Conservation (phyloP, 2,888 invertebrate species). For the Lasioglossum villosulum region DNA sequence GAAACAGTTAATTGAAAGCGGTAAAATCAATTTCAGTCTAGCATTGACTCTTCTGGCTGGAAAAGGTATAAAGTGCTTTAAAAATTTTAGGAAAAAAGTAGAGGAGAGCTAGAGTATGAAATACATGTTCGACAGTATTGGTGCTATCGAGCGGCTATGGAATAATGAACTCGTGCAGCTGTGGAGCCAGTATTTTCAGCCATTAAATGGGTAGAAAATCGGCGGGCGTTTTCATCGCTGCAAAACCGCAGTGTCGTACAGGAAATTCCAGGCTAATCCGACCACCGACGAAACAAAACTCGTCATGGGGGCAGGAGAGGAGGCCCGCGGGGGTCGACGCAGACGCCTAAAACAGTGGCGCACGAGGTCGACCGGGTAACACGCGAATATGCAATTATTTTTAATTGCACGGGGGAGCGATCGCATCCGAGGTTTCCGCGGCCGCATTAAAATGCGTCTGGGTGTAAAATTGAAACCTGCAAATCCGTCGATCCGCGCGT, state of each 20-base stretch:
- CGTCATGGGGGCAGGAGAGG: not conserved
- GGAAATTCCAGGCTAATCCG: conserved; percentile 38
- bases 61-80: not conserved
- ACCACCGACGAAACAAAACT: conserved; percentile 54
- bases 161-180: conserved; percentile 2
- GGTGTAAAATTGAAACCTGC: conserved; percentile 72
- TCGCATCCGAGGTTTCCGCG: conserved; percentile 65
- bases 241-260: conserved; percentile 11
- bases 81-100: not conserved
- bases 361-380: conserved; percentile 34
- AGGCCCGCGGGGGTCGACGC: not conserved
- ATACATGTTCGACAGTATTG: not conserved
- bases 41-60: not conserved
- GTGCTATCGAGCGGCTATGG: not conserved
- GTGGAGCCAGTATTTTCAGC: not conserved
- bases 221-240: conserved; percentile 9
- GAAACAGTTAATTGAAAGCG: not conserved
- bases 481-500: conserved; percentile 44
- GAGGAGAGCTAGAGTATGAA: not conserved
- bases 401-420: conserved; percentile 68
- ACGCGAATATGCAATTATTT: conserved; percentile 71
- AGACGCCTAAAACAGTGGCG: conserved; percentile 13
- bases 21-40: not conserved
- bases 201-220: conserved; percentile 10
- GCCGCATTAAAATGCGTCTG: conserved; percentile 72